These are phyloP conservation scores for Erythrocercus mccallii DNA, from an alignment of 2,113 vertebrate species.

Conservation along the genomic window DNA sequence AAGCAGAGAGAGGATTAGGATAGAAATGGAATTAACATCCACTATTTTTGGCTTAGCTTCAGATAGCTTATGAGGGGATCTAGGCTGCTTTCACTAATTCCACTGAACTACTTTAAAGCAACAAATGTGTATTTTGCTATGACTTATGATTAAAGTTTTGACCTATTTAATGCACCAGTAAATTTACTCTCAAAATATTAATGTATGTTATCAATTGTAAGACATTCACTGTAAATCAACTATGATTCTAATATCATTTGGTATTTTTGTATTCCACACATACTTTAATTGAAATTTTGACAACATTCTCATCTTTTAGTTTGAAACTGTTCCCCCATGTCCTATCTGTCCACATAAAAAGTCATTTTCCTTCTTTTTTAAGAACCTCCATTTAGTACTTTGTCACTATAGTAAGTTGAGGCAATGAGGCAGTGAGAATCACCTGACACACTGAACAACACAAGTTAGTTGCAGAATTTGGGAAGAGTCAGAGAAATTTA, in stretches of 20 bases:
- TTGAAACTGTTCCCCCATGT: background rate
- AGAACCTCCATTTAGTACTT: background rate
- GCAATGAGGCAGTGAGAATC: background rate
- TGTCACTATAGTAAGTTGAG: background rate
- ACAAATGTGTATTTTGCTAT: conserved; percentile 51
- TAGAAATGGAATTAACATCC: conserved; percentile 72
- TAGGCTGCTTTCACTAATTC: conserved; percentile 70
- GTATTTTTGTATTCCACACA: background rate
- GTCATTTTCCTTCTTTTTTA: background rate
- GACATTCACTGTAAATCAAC: background rate
- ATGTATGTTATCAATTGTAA: background rate
- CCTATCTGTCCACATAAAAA: background rate
- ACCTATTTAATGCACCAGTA: conserved; percentile 54
- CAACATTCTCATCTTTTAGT: background rate
- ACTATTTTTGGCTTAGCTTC: conserved; percentile 75
- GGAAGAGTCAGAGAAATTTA: background rate
- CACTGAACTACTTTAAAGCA: conserved; percentile 65
- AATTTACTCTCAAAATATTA: background rate
- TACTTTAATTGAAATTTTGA: background rate
- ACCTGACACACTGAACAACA: background rate
- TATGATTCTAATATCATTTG: background rate
- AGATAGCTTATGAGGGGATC: conserved; percentile 69
- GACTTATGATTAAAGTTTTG: conserved; percentile 64
- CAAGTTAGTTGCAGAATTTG: background rate
- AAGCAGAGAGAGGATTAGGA: conserved; percentile 61